Percentiles rank a stretch among this genome's conserved stretches.
phyloP scores from a whole-genome alignment of 2,797 vertebrate genomes.

The Acanthurus lineatus region DNA sequence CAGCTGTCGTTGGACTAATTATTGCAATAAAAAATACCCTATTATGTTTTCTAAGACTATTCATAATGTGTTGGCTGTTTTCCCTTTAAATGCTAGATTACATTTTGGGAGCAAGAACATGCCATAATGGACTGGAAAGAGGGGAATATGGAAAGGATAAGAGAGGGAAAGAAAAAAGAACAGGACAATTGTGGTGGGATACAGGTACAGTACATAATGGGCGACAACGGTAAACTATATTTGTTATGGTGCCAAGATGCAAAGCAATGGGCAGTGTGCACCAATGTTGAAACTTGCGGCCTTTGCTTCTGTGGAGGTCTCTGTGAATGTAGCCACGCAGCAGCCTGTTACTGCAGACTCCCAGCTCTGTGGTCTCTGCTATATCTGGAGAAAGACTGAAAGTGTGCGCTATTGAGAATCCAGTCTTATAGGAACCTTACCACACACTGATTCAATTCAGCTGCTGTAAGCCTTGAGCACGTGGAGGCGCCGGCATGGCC shows the following conservation, averaged over 20 bases:
- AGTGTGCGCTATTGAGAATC: conserved; percentile 60
- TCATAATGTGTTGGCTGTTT: conserved; percentile 66
- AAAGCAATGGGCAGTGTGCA: conserved; percentile 54
- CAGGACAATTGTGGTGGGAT: conserved; percentile 23
- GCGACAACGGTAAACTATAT: conserved; percentile 52
- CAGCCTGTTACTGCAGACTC: conserved; percentile 54
- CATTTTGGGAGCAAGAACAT: conserved; percentile 57
- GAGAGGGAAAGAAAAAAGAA: conserved; percentile 37
- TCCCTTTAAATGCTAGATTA: conserved; percentile 61
- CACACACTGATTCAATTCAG: conserved; percentile 77
- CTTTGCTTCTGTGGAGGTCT: conserved; percentile 64
- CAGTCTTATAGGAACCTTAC: conserved; percentile 72
- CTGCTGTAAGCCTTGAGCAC: conserved; percentile 66
- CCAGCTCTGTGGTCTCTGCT: conserved; percentile 51
- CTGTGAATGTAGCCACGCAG: conserved; percentile 58
- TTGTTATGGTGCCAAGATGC: conserved; percentile 62
- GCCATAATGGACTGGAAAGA: conserved; percentile 57
- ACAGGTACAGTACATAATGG: conserved; percentile 37
- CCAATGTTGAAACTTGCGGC: conserved; percentile 66
- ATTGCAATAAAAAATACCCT: conserved; percentile 73
- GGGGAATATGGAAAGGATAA: conserved; percentile 32
- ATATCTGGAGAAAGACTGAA: conserved; percentile 69
- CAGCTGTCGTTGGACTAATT: conserved; percentile 72
- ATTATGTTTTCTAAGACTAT: conserved; percentile 70
- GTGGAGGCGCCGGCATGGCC: conserved; percentile 76